Evolutionary conservation across 92 coral and sea anemone genomes (phyloP).

Genomic region (Siderastrea radians): DNA sequence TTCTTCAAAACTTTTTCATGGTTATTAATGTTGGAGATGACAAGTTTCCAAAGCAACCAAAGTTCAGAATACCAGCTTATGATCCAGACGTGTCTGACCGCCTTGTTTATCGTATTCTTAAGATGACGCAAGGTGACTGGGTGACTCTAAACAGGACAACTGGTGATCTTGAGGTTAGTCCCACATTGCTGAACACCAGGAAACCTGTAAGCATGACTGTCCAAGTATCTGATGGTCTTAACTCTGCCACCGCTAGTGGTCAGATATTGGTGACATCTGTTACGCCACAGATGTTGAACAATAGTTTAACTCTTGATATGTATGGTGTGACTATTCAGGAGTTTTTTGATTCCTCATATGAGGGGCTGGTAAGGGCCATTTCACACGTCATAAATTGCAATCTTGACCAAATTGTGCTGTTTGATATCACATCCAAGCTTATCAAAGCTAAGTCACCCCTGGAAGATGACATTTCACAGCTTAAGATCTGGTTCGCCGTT

Average conservation of each 20-base stretch:
- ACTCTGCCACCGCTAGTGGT: constrained; percentile 70
- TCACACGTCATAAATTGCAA: constrained; percentile 62
- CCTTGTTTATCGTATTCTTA: constrained; percentile 56
- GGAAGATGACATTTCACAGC: constrained; percentile 70
- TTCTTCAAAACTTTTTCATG: constrained; percentile 85
- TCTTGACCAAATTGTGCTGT: constrained; percentile 79
- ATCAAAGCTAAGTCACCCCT: constrained; percentile 49
- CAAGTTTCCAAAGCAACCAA: constrained; percentile 74
- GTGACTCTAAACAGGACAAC: constrained; percentile 76
- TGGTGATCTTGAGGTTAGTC: constrained; percentile 84
- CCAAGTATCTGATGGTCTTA: constrained; percentile 78
- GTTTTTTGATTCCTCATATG: constrained; percentile 78
- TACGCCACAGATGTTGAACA: constrained; percentile 79
- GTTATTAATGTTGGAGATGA: constrained; percentile 85
- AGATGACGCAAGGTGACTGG: constrained; percentile 74
- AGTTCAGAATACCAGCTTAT: constrained; percentile 87
- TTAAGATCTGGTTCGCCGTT: constrained; percentile 87
- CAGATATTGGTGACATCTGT: constrained; percentile 86
- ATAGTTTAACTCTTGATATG: constrained; percentile 82
- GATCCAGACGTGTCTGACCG: constrained; percentile 91
- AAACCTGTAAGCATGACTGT: constrained; percentile 73
- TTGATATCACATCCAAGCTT: constrained; percentile 73
- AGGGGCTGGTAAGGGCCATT: constrained; percentile 62
- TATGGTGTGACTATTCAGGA: constrained; percentile 72
- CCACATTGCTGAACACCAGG: constrained; percentile 77